Evolutionary conservation across 2,113 vertebrate genomes (phyloP).

Genomic region (Oncorhynchus masou): DNA sequence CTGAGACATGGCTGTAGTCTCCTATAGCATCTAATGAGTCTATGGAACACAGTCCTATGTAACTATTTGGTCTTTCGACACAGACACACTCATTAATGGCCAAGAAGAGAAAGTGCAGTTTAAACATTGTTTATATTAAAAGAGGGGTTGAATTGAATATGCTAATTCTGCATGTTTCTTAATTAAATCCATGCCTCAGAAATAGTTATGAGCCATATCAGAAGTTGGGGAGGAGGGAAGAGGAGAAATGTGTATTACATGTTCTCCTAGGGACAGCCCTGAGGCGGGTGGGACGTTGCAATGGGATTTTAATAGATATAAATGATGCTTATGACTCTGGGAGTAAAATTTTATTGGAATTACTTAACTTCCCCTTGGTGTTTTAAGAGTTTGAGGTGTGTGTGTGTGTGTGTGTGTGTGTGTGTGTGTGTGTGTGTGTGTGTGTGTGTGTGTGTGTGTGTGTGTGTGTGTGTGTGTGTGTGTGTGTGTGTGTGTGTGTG

Average conservation of each 20-base stretch:
- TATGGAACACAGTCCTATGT: background rate
- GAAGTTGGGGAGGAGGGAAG: background rate
- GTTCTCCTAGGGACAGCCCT: conserved; percentile 14
- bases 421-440: background rate
- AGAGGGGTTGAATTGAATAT: background rate
- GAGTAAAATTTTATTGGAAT: too few relatives aligned
- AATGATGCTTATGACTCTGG: too few relatives aligned
- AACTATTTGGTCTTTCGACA: conserved; percentile 8
- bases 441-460: background rate
- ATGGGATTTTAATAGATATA: too few relatives aligned
- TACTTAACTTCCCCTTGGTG: too few relatives aligned
- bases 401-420: background rate
- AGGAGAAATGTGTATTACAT: too few relatives aligned
- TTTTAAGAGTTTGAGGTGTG: too few relatives aligned
- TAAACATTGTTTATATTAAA: conserved; percentile 48
- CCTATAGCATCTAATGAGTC: too few relatives aligned
- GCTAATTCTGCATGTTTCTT: conserved; percentile 54
- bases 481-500: background rate
- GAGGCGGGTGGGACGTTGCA: too few relatives aligned
- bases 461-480: background rate
- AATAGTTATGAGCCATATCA: conserved; percentile 60
- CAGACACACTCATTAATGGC: conserved; percentile 43
- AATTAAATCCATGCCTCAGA: conserved; percentile 82
- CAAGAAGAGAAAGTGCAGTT: conserved; percentile 35
- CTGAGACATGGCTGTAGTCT: too few relatives aligned